Evolutionary conservation across 2,797 vertebrate genomes (phyloP).

Genomic region (Chelidonichthys spinosus): DNA sequence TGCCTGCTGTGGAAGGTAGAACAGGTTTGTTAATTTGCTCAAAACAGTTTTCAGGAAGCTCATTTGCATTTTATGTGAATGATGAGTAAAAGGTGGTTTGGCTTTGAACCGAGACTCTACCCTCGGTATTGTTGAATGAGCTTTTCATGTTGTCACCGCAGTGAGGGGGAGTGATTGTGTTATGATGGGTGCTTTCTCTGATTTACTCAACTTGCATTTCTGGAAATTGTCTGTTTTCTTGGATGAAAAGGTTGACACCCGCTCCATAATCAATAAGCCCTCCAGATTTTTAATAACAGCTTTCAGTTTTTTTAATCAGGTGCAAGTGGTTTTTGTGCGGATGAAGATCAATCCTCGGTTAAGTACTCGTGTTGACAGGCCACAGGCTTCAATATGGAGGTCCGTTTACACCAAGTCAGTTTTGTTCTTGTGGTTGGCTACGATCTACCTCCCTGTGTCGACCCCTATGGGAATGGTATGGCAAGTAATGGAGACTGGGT

Average conservation of each 20-base stretch:
- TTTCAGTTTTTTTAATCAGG: not conserved
- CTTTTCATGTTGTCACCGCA: not conserved
- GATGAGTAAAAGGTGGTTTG: not conserved
- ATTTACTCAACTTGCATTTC: not conserved
- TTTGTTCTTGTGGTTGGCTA: slow-evolving; percentile 36
- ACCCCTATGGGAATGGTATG: slow-evolving; percentile 57
- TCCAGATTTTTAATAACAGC: too few relatives aligned
- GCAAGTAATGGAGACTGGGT: slow-evolving; percentile 62
- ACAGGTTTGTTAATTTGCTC: slow-evolving; percentile 4
- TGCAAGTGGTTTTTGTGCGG: slow-evolving; percentile 6
- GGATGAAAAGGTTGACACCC: not conserved
- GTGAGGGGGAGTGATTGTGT: not conserved
- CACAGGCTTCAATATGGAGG: slow-evolving; percentile 22
- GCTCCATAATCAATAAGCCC: not conserved
- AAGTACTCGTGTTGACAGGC: slow-evolving; percentile 13
- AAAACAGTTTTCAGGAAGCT: not conserved
- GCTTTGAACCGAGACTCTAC: not conserved
- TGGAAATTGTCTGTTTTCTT: slow-evolving; percentile 1
- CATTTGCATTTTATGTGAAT: not conserved
- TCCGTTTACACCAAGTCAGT: slow-evolving; percentile 42
- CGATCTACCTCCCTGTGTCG: slow-evolving; percentile 12
- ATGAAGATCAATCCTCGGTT: slow-evolving; percentile 7
- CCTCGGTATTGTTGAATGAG: not conserved
- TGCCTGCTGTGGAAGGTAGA: not conserved
- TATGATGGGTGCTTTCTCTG: not conserved